Evolutionary conservation across 1,140 invertebrate genomes (phyloP), one percentile per base, ranked within the genome.

Genomic region (Eumaeus atala): DNA sequence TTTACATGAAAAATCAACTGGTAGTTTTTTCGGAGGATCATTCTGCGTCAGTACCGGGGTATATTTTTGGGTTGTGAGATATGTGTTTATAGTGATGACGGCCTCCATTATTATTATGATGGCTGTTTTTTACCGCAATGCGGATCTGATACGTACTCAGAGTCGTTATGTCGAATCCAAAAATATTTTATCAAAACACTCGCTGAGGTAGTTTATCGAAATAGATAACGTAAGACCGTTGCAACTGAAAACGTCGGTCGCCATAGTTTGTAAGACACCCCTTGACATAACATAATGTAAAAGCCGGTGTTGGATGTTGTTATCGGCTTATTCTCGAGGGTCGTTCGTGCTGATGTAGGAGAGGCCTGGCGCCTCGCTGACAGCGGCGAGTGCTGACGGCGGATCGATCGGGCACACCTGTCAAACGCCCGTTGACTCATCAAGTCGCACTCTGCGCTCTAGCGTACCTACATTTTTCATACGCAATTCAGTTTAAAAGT

Each of bases 21-120:
- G 57, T 62, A 81, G 74, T 85, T 79, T 67, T 66, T 73, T 77
- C 65, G 47, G 61, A 66, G 67, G 62, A 72, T 66, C 62, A 28
- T 62, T 56, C 59, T 38, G 61, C 48, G 64, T 62, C 64, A 52
- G 53, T 68, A 64, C 49, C 62, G 21, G 70, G 69, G 58, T 67
- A 73, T 88, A 88, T 88, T 88, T 87, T 62, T 67, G 69, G 61
- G 66, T 69, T 79, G 72, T 84, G 81, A 66, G 17, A 81, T 84
- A 73, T 74, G 81, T 88, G 86, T 86, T 84, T 84, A 81, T 80
- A 83, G 84, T 88, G 79, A 82, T 84, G 81, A 86, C 81, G 86
- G 80, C 79, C 78, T 81, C 86, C 84, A 87, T 87, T 87, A 88
- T 86, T 88, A 88, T 85, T 86, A 77, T 85, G 82, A 83, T 80